phyloP scores from a whole-genome alignment of 2,113 vertebrate genomes.

The Chrysemys picta region DNA sequence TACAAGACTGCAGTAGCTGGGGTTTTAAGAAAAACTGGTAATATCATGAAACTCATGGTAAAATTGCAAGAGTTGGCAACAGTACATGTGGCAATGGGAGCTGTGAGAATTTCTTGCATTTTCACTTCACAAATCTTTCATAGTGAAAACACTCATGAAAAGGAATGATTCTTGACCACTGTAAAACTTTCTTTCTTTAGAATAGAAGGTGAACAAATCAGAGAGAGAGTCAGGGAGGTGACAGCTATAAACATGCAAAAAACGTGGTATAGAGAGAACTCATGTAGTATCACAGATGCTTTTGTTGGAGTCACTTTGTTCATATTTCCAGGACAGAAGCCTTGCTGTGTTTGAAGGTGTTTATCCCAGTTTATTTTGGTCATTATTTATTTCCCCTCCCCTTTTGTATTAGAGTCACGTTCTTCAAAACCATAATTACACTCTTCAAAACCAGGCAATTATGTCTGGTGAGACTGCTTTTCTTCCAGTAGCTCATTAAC shows the following conservation, averaged over 20 bases:
- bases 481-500: conserved; percentile 1
- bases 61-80: background rate
- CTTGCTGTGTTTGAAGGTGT: background rate
- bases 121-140: background rate
- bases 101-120: background rate
- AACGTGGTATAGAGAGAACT: background rate
- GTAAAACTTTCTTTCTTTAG: background rate
- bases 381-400: conserved; percentile 19
- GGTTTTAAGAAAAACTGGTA: background rate
- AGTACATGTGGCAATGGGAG: accelerated
- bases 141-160: background rate
- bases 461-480: background rate
- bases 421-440: background rate
- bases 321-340: background rate
- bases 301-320: background rate
- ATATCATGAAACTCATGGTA: background rate
- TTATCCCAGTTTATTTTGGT: conserved; percentile 8
- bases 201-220: background rate
- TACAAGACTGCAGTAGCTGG: background rate
- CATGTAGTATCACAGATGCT: background rate
- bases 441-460: conserved; percentile 2
- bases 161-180: background rate
- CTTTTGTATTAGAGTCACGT: background rate
- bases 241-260: background rate
- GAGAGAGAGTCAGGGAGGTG: background rate